Conservation (phyloP, 2,113 vertebrate genomes). For the Salvelinus namaycush region DNA sequence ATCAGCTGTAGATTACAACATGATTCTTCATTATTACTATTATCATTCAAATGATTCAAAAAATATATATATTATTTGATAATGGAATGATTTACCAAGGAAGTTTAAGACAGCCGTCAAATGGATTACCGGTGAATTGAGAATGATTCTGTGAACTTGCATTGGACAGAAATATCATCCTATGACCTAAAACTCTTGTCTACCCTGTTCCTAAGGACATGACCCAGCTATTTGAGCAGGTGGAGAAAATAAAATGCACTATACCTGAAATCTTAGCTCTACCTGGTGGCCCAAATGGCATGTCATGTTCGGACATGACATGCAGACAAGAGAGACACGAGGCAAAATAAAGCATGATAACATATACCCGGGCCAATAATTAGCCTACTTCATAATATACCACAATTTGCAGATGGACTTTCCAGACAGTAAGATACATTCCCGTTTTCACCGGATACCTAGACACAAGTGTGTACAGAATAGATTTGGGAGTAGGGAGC, state of each 20-base stretch:
- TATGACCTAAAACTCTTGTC: conserved; percentile 50
- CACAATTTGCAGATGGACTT: conserved; percentile 63
- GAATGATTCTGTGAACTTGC: conserved; percentile 53
- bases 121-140: conserved; percentile 55
- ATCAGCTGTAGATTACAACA: conserved; percentile 63
- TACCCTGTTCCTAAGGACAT: conserved; percentile 55
- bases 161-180: conserved; percentile 56
- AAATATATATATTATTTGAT: conserved; percentile 45
- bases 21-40: conserved; percentile 53
- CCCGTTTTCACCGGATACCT: conserved; percentile 58
- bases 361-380: conserved; percentile 24
- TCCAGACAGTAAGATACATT: conserved; percentile 71
- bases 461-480: conserved; percentile 63
- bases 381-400: conserved; percentile 52
- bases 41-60: conserved; percentile 37
- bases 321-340: conserved; percentile 35
- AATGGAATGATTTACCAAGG: conserved; percentile 42
- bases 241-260: conserved; percentile 64
- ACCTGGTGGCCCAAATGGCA: conserved; percentile 62
- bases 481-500: conserved; percentile 62
- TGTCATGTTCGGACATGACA: conserved; percentile 58
- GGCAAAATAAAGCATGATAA: conserved; percentile 26
- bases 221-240: conserved; percentile 64
- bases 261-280: conserved; percentile 57
- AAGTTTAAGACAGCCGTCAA: conserved; percentile 50